Evolutionary conservation across 2,113 vertebrate genomes (phyloP).

Genomic region (Bubo scandiacus): DNA sequence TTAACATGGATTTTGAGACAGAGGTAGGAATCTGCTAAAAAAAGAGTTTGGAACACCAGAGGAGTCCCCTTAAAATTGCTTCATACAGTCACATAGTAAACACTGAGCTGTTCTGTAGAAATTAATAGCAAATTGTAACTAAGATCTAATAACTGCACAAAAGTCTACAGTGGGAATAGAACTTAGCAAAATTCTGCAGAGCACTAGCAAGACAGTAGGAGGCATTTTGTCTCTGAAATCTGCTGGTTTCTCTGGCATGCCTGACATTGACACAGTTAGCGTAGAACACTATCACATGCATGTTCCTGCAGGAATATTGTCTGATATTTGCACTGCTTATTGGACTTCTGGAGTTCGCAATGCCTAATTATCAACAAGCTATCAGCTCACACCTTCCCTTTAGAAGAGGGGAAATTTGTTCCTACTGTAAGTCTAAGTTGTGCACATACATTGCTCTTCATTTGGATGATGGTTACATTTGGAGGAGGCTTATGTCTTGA

Average conservation of each 20-base stretch:
- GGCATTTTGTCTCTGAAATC: background rate
- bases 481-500: background rate
- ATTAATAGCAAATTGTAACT: background rate
- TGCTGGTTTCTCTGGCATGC: background rate
- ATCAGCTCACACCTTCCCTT: background rate
- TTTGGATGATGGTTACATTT: background rate
- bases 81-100: background rate
- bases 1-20: constrained; percentile 99
- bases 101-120: background rate
- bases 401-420: background rate
- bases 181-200: background rate
- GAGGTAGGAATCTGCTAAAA: constrained; percentile 76
- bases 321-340: background rate
- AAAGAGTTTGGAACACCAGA: background rate
- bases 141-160: background rate
- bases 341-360: background rate
- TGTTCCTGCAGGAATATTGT: background rate
- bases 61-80: background rate
- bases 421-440: background rate
- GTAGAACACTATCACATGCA: fast-evolving
- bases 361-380: background rate
- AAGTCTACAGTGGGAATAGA: background rate
- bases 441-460: background rate
- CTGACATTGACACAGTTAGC: background rate
- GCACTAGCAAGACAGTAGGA: background rate